Percentiles rank a stretch among this genome's conserved stretches.
phyloP scores from a whole-genome alignment of 2,888 invertebrate species.

The Zygogramma bicolorata region DNA sequence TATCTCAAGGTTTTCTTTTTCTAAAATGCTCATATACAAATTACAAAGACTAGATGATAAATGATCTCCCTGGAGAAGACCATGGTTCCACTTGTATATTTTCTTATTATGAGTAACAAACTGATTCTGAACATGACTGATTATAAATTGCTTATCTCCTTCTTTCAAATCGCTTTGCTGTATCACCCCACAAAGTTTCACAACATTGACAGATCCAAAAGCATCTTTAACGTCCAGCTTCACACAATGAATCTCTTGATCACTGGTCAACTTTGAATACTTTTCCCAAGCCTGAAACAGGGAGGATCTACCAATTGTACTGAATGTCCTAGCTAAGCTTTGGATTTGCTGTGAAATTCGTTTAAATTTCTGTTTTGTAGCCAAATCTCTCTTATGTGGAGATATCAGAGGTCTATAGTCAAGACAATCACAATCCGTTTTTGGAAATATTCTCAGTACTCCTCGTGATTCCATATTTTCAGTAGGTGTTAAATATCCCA shows the following conservation, averaged over 20 bases:
- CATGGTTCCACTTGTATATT: constrained; percentile 47
- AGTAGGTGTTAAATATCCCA: constrained; percentile 3
- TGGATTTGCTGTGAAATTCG: constrained; percentile 33
- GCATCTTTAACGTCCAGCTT: constrained; percentile 50
- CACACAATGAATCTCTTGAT: constrained; percentile 39
- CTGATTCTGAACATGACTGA: constrained; percentile 44
- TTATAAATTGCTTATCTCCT: constrained; percentile 42
- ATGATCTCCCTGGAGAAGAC: constrained; percentile 50
- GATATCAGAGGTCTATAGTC: constrained; percentile 46
- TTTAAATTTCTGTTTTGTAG: constrained; percentile 23
- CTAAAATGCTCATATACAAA: constrained; percentile 43
- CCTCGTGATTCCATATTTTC: constrained; percentile 34
- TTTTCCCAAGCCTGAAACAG: constrained; percentile 42
- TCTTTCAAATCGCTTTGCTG: constrained; percentile 18
- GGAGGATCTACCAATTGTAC: constrained; percentile 20
- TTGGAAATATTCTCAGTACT: constrained; percentile 45
- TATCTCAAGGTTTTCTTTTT: constrained; percentile 33
- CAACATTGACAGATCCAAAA: constrained; percentile 47
- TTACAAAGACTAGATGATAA: constrained; percentile 48
- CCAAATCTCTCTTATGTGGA: constrained; percentile 19
- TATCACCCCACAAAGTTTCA: constrained; percentile 34
- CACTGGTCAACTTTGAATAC: constrained; percentile 25
- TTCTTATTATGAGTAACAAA: constrained; percentile 42
- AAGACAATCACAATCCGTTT: constrained; percentile 29
- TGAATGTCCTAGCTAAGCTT: constrained; percentile 25